Evolutionary conservation across 1,140 invertebrate species (phyloP).

Genomic region (Brachionus asplanchnoidis): DNA sequence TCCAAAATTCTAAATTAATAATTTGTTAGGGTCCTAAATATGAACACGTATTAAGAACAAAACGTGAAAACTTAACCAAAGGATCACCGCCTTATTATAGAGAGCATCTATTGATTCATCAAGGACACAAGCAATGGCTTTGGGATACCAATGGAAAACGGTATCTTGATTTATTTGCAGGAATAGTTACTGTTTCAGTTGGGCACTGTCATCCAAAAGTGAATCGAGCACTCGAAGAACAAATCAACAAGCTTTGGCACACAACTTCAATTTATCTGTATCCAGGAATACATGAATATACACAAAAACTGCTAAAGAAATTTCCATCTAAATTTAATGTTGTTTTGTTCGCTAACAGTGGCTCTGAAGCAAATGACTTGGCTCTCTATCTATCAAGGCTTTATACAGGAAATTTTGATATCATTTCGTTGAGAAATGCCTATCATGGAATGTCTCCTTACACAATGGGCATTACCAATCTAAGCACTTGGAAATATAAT

Average conservation of each 20-base stretch:
- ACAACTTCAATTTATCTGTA: conserved; percentile 84
- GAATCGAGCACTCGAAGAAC: conserved; percentile 65
- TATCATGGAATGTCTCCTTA: conserved; percentile 74
- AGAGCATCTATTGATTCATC: conserved; percentile 73
- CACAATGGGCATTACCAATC: conserved; percentile 74
- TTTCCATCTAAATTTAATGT: conserved; percentile 63
- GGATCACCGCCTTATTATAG: conserved; percentile 72
- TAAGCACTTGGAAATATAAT: conserved; percentile 72
- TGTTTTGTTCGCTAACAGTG: conserved; percentile 88
- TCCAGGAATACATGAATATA: conserved; percentile 82
- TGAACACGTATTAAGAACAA: conserved; percentile 47
- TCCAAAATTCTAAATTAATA: not conserved
- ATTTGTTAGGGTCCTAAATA: conserved; percentile 49
- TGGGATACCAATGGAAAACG: conserved; percentile 77
- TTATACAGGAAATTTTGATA: conserved; percentile 75
- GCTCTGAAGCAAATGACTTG: conserved; percentile 92
- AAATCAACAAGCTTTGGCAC: conserved; percentile 79
- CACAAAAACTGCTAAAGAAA: conserved; percentile 70
- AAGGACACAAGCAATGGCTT: conserved; percentile 72
- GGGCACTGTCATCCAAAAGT: conserved; percentile 95
- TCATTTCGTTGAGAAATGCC: conserved; percentile 66
- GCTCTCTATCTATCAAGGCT: conserved; percentile 78
- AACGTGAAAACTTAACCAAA: conserved; percentile 64
- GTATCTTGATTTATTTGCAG: conserved; percentile 89
- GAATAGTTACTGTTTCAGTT: conserved; percentile 92